Evolutionary conservation across 37 sponge, comb jelly and placozoan genomes (phyloP), one percentile per base, ranked within the genome.

Genomic region (Aplysina aerophoba): DNA sequence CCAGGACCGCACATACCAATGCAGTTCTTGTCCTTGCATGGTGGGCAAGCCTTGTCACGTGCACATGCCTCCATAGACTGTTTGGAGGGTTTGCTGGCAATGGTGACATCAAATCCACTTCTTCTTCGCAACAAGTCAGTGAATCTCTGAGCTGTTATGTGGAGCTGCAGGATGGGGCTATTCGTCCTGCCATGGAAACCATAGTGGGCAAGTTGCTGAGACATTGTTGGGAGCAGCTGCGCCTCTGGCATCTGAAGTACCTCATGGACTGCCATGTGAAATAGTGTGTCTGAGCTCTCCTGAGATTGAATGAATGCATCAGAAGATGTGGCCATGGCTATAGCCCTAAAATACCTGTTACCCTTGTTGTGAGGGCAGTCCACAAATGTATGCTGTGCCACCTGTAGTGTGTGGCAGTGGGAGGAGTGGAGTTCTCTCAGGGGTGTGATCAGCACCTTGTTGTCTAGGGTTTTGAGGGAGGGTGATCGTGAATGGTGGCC

Each of bases 1-100:
- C 61, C 57, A 33, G 62, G 56, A 14, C 96, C 96, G 59, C 96
- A 95, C 85, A 92, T 40, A 27, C 96, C 93, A 4, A 95, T 74
- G 57, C 96, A 95, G 16, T 69, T 74, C 5, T 90, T 62, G 19
- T 93, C 91, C 25, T 68, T 80, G 58, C 93, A 92, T 8, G 93
- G 93, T 36, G 93, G 93, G 39, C 93, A 92, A 4, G 83, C 55
- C 27, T 75, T 61, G 25, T 86, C 55, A 31, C 88, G 87, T 22
- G 30, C 58, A 20, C 64, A 53, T 15, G n/a, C 31, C 34, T 24
- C 11, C 25, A 35, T 50, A 21, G 1, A 0, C 31, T 12, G 21
- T 2, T 19, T 55, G 19, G 14, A 0, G 37, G 0, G 15, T 59
- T 71, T 27, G 24, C 83, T 50, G 20, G 63, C 37, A 31, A 20